Evolutionary conservation across 2,888 invertebrate species (phyloP).

Genomic region (Erebia palarica): DNA sequence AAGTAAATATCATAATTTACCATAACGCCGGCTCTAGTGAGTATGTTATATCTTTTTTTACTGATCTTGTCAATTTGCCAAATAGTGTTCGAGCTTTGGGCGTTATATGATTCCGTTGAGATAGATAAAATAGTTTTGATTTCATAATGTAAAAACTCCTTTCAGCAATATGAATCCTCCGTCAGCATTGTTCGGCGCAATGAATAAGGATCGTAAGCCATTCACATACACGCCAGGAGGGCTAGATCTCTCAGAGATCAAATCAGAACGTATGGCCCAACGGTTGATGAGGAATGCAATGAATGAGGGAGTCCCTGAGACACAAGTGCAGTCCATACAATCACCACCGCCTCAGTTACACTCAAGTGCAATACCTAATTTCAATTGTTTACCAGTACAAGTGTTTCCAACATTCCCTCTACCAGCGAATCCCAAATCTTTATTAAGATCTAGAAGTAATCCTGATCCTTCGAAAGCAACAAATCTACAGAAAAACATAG

Average conservation of each 20-base stretch:
- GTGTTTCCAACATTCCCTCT: conserved; percentile 85
- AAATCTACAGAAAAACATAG: conserved; percentile 42
- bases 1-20: conserved; percentile 65
- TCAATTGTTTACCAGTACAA: conserved; percentile 76
- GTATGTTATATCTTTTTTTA: conserved; percentile 71
- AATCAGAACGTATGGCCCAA: conserved; percentile 93
- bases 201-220: conserved; percentile 96
- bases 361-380: conserved; percentile 68
- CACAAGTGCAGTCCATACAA: conserved; percentile 77
- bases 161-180: conserved; percentile 87
- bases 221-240: conserved; percentile 98
- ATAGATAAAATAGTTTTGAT: conserved; percentile 42
- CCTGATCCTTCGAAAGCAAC: conserved; percentile 57
- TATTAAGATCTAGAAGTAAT: conserved; percentile 69
- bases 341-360: conserved; percentile 78
- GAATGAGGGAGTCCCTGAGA: conserved; percentile 87
- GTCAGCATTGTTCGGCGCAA: conserved; percentile 92
- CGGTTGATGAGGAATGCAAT: conserved; percentile 83
- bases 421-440: conserved; percentile 86
- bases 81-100: conserved; percentile 54
- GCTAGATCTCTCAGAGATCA: conserved; percentile 94
- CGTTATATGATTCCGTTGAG: conserved; percentile 42
- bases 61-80: conserved; percentile 74
- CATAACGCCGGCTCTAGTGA: conserved; percentile 64
- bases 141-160: conserved; percentile 51